Conservation (phyloP, 1,140 invertebrate genomes). For the Drosophila kurseongensis region DNA sequence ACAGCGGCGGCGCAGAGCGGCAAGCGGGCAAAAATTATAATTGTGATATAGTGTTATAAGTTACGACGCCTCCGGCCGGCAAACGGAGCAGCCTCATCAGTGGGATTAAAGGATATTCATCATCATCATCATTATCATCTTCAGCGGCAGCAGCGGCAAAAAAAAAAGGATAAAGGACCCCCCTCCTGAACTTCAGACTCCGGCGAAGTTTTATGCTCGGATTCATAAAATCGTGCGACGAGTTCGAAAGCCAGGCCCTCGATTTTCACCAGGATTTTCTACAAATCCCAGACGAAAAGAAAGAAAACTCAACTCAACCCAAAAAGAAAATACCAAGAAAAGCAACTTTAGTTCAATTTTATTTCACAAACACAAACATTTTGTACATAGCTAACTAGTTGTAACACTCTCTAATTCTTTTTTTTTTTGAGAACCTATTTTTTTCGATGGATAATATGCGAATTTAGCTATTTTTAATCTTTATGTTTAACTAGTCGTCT, state of each 20-base stretch:
- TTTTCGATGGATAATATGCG: slow-evolving; percentile 67
- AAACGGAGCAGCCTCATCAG: slow-evolving; percentile 52
- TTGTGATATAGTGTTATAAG: slow-evolving; percentile 83
- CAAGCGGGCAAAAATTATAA: slow-evolving; percentile 58
- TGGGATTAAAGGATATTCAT: background rate
- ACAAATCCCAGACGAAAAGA: slow-evolving; percentile 15
- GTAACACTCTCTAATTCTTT: slow-evolving; percentile 33
- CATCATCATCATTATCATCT: background rate
- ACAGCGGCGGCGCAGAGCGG: slow-evolving; percentile 66
- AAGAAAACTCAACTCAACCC: slow-evolving; percentile 9
- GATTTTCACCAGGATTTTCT: slow-evolving; percentile 26
- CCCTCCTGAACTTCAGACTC: slow-evolving; percentile 53
- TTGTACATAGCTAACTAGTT: slow-evolving; percentile 30
- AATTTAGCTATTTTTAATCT: slow-evolving; percentile 77
- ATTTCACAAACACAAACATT: slow-evolving; percentile 24
- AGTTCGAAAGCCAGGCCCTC: slow-evolving; percentile 55
- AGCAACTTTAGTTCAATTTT: slow-evolving; percentile 60
- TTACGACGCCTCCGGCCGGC: slow-evolving; percentile 68
- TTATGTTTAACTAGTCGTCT: slow-evolving; percentile 72
- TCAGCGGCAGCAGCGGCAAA: background rate
- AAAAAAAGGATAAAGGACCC: background rate
- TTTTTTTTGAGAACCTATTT: slow-evolving; percentile 33
- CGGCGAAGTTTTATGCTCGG: slow-evolving; percentile 83
- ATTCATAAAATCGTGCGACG: slow-evolving; percentile 77
- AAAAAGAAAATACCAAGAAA: slow-evolving; percentile 11